Evolutionary conservation across 2,797 vertebrate species (phyloP).

Genomic region (Crenuchus spilurus): DNA sequence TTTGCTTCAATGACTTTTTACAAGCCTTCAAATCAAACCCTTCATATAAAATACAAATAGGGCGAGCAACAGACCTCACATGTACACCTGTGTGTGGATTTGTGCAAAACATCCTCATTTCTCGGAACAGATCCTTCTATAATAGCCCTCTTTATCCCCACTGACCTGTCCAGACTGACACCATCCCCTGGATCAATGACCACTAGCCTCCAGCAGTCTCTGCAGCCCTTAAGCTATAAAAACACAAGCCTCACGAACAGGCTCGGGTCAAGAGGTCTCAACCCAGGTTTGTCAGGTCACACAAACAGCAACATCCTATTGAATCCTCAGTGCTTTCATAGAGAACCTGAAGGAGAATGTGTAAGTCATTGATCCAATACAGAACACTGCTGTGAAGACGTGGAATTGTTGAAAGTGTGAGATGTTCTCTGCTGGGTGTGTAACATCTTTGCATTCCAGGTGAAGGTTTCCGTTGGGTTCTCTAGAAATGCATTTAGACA

Average conservation of each 20-base stretch:
- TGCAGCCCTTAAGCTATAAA: slow-evolving; percentile 23
- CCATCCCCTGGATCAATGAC: slow-evolving; percentile 51
- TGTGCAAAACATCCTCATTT: slow-evolving; percentile 14
- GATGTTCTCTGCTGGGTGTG: neutral
- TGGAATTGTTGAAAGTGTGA: neutral
- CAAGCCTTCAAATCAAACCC: no score
- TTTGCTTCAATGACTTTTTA: no score
- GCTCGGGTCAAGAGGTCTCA: slow-evolving; percentile 17
- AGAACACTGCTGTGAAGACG: neutral
- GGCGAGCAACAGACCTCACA: neutral
- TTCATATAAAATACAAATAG: no score
- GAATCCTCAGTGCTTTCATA: slow-evolving; percentile 16
- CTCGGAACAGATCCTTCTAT: slow-evolving; percentile 30
- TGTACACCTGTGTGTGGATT: neutral
- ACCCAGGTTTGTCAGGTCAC: slow-evolving; percentile 26
- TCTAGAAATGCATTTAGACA: slow-evolving; percentile 42
- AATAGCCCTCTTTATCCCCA: slow-evolving; percentile 51
- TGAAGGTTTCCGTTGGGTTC: slow-evolving; percentile 36
- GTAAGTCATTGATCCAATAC: neutral
- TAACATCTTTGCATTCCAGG: slow-evolving; percentile 20
- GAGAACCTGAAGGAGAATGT: slow-evolving; percentile 13
- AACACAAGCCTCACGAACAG: slow-evolving; percentile 22
- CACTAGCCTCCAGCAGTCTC: slow-evolving; percentile 9
- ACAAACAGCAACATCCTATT: slow-evolving; percentile 26
- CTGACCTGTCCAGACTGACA: slow-evolving; percentile 47